Percentiles rank a stretch among this genome's conserved stretches.
These are phyloP conservation scores for Melitaea cinxia DNA, from an alignment of 1,140 invertebrate species.

Conservation along the genomic window DNA sequence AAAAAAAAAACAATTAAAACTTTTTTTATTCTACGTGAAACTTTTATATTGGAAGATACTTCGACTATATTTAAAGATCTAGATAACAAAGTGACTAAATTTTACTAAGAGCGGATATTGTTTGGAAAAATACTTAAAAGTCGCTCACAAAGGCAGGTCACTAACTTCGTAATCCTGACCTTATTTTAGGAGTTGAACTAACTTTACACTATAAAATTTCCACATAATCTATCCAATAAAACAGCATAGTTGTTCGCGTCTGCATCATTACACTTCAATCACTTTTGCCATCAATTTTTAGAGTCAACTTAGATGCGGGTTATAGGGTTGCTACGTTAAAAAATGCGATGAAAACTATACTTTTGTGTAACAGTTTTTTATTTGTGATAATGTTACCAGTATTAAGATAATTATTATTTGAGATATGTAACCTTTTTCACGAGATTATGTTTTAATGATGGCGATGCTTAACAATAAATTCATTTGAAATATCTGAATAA, in stretches of 20 bases:
- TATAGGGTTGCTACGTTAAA: background rate
- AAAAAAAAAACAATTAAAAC: too few species aligned
- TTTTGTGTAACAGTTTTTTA: too few species aligned
- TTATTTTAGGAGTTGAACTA: background rate
- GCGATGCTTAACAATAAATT: too few species aligned
- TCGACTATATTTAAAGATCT: too few species aligned
- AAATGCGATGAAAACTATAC: too few species aligned
- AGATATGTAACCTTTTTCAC: background rate
- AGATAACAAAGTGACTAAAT: background rate
- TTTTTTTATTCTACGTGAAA: too few species aligned
- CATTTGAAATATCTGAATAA: too few species aligned
- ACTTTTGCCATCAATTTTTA: conserved; percentile 31
- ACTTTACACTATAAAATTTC: conserved; percentile 10
- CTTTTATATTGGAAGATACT: too few species aligned
- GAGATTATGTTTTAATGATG: background rate
- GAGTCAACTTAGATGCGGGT: conserved; percentile 7
- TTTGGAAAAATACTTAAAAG: conserved; percentile 2
- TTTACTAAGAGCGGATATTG: background rate
- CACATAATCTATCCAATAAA: conserved; percentile 17
- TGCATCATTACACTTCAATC: conserved; percentile 30
- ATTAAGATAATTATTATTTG: too few species aligned
- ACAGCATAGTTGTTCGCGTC: conserved; percentile 16
- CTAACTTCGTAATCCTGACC: background rate
- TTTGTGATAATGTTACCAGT: too few species aligned
- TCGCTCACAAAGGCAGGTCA: background rate